These are phyloP conservation scores for Timandra comae DNA, from an alignment of 2,888 invertebrate genomes.

Conservation along the genomic window DNA sequence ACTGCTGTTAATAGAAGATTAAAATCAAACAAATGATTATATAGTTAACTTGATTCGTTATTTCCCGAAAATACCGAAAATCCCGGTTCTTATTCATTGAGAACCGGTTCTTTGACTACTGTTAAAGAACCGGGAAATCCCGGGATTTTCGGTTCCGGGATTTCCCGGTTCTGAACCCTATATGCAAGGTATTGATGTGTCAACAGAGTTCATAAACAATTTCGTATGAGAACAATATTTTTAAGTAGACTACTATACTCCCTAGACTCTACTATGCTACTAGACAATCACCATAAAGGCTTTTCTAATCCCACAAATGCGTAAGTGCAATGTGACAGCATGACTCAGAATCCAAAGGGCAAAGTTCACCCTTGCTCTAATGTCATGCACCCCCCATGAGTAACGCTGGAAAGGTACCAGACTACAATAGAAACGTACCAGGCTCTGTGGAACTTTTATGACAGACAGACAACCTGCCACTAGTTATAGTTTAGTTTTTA, in stretches of 20 bases:
- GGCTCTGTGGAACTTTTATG: conserved; percentile 10
- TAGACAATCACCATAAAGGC: neutral
- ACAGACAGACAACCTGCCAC: conserved; percentile 3
- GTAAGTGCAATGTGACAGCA: conserved; percentile 7
- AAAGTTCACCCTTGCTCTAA: conserved; percentile 27
- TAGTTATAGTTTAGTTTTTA: neutral
- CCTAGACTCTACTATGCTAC: neutral
- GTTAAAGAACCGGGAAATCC: too few species aligned
- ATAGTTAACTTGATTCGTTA: too few species aligned
- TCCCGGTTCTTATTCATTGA: too few species aligned
- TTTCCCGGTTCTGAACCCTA: too few species aligned
- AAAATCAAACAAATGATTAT: too few species aligned
- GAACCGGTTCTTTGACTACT: too few species aligned
- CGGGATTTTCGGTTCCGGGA: too few species aligned
- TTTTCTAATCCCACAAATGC: conserved; percentile 4
- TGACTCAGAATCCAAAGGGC: conserved; percentile 34
- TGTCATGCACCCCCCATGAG: conserved; percentile 29
- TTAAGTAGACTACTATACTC: neutral
- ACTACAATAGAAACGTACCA: conserved; percentile 11
- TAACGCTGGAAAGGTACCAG: conserved; percentile 17
- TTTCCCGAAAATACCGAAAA: too few species aligned
- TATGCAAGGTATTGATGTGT: too few species aligned
- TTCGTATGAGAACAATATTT: neutral
- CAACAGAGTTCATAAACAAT: neutral
- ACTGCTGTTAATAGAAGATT: too few species aligned